Base-by-base conservation (phyloP, 2,888 invertebrate genomes). In the Linyphia triangularis region DNA sequence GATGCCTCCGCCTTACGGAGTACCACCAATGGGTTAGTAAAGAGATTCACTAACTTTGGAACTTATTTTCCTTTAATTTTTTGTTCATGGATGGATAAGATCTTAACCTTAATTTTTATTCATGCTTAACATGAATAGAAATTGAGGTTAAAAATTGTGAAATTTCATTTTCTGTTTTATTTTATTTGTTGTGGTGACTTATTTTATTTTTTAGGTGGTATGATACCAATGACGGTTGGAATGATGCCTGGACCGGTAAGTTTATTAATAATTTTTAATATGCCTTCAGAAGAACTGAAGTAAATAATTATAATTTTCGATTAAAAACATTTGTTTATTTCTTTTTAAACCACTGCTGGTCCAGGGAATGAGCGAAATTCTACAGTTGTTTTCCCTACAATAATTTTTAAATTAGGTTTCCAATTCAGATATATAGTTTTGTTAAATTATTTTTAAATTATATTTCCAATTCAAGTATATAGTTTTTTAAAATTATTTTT, bases 1-100 rank as follows among this genome's bases (percentile, higher is more conserved):
- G 30, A 93, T 93, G 92, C 93, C 93, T 89, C 93, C 94, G 93
- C 94, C 93, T 24, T 94, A 94, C 72, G 78, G 78, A 30, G 83
- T 89, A 7, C 89, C 89, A 2, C 89, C 89, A 28, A 83, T 89
- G 86, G 89, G 89, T 89, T 24, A 67, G 82, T 75, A 61, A 6
- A 13, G n/a, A n/a, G n/a, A n/a, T 77, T 67, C n/a, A 61, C 6
- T 13, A n/a, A 33, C 2, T 10, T 28, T 63, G n/a, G 63, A 30
- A 57, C 63, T 61, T 63, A 13, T 19, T 10, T 22, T 33, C 22
- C n/a, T 9, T 10, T 22, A 19, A 13, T 16, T 16, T 43, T 37
- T 22, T 19, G 16, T 37, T 40, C 10, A 37, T 16, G 40, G 26
- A 19, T 70, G 37, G 37, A 10, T 30, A 30, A 10, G 3, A 26